Evolutionary conservation across 2,113 vertebrate genomes (phyloP).

Genomic region (Rana temporaria): DNA sequence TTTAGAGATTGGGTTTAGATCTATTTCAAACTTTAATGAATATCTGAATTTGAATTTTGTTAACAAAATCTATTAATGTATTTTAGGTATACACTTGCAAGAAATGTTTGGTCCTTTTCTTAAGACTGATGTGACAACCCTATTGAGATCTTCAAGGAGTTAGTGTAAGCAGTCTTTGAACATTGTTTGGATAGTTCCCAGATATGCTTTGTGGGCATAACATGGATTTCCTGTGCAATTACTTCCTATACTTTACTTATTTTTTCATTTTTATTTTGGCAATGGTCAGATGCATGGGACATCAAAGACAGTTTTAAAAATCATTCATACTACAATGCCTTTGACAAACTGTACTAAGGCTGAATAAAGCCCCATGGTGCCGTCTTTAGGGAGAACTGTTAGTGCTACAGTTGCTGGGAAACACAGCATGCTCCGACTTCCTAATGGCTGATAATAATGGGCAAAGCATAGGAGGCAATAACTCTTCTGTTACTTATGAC

Average conservation of each 20-base stretch:
- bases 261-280: no score
- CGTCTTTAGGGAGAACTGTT: constrained; percentile 30
- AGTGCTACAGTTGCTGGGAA: constrained; percentile 1
- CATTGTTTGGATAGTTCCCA: neutral
- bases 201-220: neutral
- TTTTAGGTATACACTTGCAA: constrained; percentile 3
- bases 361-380: constrained; percentile 39
- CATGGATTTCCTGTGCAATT: neutral
- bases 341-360: constrained; percentile 10
- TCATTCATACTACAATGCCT: constrained; percentile 28
- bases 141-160: neutral
- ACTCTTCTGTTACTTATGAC: neutral
- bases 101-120: neutral
- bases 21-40: no score
- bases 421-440: constrained; percentile 17
- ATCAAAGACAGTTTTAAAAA: constrained; percentile 25
- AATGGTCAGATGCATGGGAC: constrained; percentile 11
- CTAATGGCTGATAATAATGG: constrained; percentile 28
- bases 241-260: neutral
- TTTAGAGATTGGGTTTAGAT: no score
- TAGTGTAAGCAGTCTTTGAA: neutral
- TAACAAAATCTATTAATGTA: neutral
- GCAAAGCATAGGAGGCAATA: constrained; percentile 13
- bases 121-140: neutral
- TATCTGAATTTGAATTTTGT: no score